Evolutionary conservation across 2,113 vertebrate genomes (phyloP), one percentile per base, ranked within the genome.

Genomic region (Antigone vipio): DNA sequence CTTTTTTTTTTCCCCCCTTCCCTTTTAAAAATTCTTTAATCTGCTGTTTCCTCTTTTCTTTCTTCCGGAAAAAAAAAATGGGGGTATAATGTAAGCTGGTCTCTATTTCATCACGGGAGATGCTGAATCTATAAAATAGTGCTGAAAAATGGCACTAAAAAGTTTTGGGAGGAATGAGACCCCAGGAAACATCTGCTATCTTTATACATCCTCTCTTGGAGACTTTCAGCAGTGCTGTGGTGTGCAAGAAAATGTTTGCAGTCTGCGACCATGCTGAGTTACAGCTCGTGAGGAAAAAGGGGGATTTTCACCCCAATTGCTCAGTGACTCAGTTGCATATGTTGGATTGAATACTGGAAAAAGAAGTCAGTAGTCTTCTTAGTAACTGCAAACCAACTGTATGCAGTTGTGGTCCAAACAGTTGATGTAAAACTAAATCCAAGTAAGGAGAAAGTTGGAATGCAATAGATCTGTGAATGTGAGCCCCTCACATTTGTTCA

Each of bases 311-410:
- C 94, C 96, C 96, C 91, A 32, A 12, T 88, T 95, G 80, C 93
- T 96, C 95, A 96, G 94, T 97, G 98, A 98, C 98, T 98, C 94
- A 2, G 97, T 97, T 96, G 97, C 94, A 88, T 97, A 82, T 97
- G 97, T 96, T 93, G 98, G 97, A 98, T 97, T 98, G 93, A 96
- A 93, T 97, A 92, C 91, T 97, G 97, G 97, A 97, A 95, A 97
- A 97, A 97, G 97, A 98, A 98, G 95, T 97, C 96, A 95, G 71
- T 95, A 91, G 97, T 94, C 94, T 98, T 89, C 93, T 89, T 98
- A 97, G 96, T 96, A 96, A 92, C 96, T 97, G 87, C 97, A 96
- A 91, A 89, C 89, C 97, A 93, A 83, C 96, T 96, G 89, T 96
- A 47, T 96, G 77, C 97, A 97, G 95, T 97, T 97, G 89, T 95